A percentile compares a stretch with the other conserved stretches of the same genome.
phyloP scores from a whole-genome alignment of 2,888 invertebrate species.

The Mimachlamys varia region DNA sequence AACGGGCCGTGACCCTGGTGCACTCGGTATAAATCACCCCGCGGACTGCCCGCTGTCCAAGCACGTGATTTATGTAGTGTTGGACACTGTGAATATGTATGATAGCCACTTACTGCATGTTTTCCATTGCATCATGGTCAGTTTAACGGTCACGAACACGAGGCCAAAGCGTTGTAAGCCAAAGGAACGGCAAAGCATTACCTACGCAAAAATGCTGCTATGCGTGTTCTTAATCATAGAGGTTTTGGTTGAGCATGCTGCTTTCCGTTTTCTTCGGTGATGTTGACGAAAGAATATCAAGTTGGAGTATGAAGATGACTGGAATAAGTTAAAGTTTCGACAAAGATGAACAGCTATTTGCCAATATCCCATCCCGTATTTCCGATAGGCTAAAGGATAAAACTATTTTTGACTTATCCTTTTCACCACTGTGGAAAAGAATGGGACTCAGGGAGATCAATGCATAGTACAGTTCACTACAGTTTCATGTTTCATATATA shows the following conservation, averaged over 20 bases:
- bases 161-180: background rate
- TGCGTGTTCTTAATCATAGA: background rate
- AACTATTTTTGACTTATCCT: no score
- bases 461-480: no score
- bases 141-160: background rate
- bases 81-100: background rate
- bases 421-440: no score
- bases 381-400: no score
- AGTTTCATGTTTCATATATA: no score
- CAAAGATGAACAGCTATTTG: no score
- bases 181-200: background rate
- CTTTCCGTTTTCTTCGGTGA: background rate
- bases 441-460: no score
- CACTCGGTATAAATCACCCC: background rate
- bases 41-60: background rate
- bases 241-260: background rate
- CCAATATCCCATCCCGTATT: no score
- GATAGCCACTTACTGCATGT: background rate
- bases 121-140: background rate
- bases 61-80: background rate
- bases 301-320: no score
- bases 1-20: slow-evolving; percentile 20
- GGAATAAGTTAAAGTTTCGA: no score
- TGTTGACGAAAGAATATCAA: no score
- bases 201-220: no score